Evolutionary conservation across 37 sponge, comb jelly and placozoan species (phyloP).

Genomic region (Oopsacas minuta): DNA sequence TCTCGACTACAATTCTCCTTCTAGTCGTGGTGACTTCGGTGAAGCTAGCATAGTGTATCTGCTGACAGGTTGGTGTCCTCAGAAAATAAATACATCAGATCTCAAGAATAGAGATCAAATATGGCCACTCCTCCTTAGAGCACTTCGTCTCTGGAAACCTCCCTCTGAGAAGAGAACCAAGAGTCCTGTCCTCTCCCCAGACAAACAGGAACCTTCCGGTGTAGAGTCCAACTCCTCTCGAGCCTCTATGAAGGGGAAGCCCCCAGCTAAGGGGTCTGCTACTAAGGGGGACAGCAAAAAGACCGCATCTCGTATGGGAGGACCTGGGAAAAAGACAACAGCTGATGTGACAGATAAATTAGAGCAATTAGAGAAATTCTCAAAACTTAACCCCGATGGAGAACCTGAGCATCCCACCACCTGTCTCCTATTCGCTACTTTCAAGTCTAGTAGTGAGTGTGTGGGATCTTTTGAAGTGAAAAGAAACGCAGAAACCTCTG

Average conservation of each 20-base stretch:
- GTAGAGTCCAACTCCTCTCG: not conserved
- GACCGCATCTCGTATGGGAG: not conserved
- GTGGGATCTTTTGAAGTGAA: not conserved
- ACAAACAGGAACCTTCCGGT: not conserved
- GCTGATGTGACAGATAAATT: not conserved
- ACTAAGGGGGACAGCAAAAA: conserved; percentile 5
- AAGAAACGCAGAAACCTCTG: not conserved
- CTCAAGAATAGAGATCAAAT: not conserved
- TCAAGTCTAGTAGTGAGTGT: not conserved
- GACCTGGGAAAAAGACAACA: not conserved
- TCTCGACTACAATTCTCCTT: conserved; percentile 55
- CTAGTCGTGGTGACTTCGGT: conserved; percentile 34
- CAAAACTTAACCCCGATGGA: not conserved
- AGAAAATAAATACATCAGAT: not conserved
- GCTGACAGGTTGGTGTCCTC: conserved; percentile 79
- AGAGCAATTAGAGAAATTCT: not conserved
- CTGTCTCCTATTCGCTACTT: conserved; percentile 8
- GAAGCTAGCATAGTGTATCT: conserved; percentile 57
- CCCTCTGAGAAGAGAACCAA: not conserved
- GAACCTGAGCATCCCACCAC: not conserved
- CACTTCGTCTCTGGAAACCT: conserved; percentile 19
- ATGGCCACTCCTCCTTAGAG: not conserved
- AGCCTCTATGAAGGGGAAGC: conserved; percentile 5
- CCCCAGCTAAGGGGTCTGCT: not conserved
- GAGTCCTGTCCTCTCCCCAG: not conserved